Conservation (phyloP, 2,797 vertebrate genomes). For the Pseudotriccus pelzelni region DNA sequence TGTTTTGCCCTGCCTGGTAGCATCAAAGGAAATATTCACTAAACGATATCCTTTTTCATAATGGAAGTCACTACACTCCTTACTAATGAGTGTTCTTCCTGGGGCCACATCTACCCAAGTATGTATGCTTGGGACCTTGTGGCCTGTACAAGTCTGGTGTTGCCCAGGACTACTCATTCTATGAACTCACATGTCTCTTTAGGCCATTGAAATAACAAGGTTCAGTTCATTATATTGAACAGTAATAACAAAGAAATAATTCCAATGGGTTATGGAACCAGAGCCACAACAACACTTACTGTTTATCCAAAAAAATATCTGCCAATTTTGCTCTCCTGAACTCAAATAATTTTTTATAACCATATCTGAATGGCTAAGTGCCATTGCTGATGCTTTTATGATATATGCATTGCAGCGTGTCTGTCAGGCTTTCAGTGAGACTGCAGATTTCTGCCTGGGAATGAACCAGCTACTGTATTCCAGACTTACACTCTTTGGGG, state of each 20-base stretch:
- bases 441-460: neutral
- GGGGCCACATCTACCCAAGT: neutral
- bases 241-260: neutral
- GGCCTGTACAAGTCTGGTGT: neutral
- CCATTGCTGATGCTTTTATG: neutral
- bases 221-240: neutral
- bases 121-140: neutral
- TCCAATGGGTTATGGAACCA: neutral
- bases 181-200: neutral
- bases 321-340: neutral
- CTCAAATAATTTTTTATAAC: neutral
- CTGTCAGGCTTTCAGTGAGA: neutral
- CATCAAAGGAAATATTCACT: neutral
- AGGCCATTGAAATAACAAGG: neutral
- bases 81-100: neutral
- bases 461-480: neutral
- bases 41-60: neutral
- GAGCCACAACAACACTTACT: neutral
- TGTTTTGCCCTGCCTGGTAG: neutral
- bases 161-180: neutral
- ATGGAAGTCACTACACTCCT: neutral
- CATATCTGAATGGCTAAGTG: neutral
- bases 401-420: neutral
- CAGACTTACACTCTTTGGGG: neutral
- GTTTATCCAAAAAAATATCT: neutral